Evolutionary conservation across 2,113 vertebrate species (phyloP).

Genomic region (Anseranas semipalmata): DNA sequence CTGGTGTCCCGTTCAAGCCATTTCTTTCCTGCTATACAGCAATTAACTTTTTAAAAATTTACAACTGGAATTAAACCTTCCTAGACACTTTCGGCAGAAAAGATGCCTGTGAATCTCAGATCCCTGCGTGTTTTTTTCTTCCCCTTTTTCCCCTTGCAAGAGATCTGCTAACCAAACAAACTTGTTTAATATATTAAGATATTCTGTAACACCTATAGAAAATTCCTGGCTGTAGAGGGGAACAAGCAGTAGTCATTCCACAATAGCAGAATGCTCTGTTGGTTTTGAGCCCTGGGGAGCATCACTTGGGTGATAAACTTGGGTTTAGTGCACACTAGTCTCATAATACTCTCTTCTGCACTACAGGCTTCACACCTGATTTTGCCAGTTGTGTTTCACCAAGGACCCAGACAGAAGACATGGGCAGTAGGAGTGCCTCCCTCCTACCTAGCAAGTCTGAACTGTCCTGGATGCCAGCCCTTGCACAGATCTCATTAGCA

Average conservation of each 20-base stretch:
- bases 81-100: neutral
- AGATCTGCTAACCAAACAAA: neutral
- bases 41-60: neutral
- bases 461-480: neutral
- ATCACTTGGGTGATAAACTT: no score
- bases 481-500: neutral
- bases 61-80: constrained; percentile 15
- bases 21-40: neutral
- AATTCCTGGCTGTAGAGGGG: neutral
- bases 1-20: constrained; percentile 34
- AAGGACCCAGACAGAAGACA: neutral
- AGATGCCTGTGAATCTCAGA: neutral
- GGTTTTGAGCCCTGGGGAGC: neutral
- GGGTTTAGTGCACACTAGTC: neutral
- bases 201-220: neutral
- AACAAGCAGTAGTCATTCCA: neutral
- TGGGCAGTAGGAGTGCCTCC: neutral
- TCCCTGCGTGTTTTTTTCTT: neutral
- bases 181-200: neutral
- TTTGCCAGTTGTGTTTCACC: neutral
- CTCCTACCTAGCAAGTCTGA: neutral
- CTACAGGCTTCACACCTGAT: neutral
- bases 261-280: accelerated
- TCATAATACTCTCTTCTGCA: neutral
- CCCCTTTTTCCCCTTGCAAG: neutral